Percentiles rank a stretch among this genome's conserved stretches.
phyloP scores from a whole-genome alignment of 1,140 invertebrate genomes.

The Sminthurinus signatus region DNA sequence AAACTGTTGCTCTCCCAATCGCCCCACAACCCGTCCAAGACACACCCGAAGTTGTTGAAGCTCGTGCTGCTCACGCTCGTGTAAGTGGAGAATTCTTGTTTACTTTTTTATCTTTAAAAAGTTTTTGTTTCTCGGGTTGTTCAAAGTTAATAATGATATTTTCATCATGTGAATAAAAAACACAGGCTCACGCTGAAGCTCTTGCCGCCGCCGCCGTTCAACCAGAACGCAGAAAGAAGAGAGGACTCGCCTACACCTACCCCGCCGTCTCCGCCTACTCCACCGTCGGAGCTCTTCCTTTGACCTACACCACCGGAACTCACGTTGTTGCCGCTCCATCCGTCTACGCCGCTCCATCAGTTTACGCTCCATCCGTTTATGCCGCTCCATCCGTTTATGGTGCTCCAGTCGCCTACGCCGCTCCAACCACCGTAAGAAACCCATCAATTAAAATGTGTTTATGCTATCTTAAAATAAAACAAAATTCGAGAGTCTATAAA shows the following conservation, averaged over 20 bases:
- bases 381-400: constrained; percentile 38
- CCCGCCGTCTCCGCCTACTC: constrained; percentile 2
- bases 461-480: too few relatives aligned
- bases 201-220: not conserved
- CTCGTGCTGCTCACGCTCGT: constrained; percentile 35
- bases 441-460: too few relatives aligned
- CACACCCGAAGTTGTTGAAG: constrained; percentile 43
- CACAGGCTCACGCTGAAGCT: not conserved
- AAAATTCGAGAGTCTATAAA: too few relatives aligned
- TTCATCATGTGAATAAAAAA: too few relatives aligned
- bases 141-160: too few relatives aligned
- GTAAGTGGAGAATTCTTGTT: constrained; percentile 8
- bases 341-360: not conserved
- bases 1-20: constrained; percentile 17
- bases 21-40: constrained; percentile 36
- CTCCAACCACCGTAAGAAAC: not conserved
- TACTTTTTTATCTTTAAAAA: too few relatives aligned
- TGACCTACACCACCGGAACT: not conserved
- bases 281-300: constrained; percentile 3
- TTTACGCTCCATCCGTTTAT: constrained; percentile 22
- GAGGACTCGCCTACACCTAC: constrained; percentile 16
- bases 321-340: not conserved
- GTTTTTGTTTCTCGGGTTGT: too few relatives aligned
- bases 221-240: constrained; percentile 15
- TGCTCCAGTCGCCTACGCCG: constrained; percentile 10